These are phyloP conservation scores for Pica pica DNA, from an alignment of 2,113 vertebrate genomes.

Conservation along the genomic window DNA sequence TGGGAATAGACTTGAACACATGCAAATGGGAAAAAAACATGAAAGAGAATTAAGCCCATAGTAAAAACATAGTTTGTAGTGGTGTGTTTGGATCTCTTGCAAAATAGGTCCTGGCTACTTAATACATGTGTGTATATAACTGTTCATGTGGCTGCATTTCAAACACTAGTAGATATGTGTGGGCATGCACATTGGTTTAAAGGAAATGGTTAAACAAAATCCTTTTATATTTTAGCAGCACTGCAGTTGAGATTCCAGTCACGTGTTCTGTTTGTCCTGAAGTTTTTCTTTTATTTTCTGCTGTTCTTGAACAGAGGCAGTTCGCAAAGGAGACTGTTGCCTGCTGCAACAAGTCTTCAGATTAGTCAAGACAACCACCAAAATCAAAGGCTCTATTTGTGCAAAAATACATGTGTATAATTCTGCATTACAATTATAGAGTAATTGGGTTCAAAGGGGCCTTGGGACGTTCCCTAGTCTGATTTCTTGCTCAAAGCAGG, in stretches of 20 bases:
- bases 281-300: not conserved
- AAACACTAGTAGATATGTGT: not conserved
- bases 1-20: not conserved
- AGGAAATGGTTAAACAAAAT: not conserved
- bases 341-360: not conserved
- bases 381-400: not conserved
- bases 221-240: not conserved
- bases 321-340: not conserved
- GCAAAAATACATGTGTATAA: not conserved
- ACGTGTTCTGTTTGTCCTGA: not conserved
- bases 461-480: not conserved
- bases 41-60: not conserved
- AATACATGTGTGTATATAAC: fast-evolving
- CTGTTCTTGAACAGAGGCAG: fast-evolving
- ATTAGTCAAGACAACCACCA: not conserved
- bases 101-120: not conserved
- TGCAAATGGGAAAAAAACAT: not conserved
- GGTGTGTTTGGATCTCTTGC: not conserved
- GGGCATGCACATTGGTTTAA: not conserved
- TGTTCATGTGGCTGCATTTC: not conserved
- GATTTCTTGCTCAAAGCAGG: not conserved
- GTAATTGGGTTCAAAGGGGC: not conserved
- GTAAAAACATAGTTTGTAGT: not conserved
- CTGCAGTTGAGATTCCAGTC: not conserved
- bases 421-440: not conserved